phyloP scores from a whole-genome alignment of 2,888 invertebrate species.

The Drosophila lutescens region DNA sequence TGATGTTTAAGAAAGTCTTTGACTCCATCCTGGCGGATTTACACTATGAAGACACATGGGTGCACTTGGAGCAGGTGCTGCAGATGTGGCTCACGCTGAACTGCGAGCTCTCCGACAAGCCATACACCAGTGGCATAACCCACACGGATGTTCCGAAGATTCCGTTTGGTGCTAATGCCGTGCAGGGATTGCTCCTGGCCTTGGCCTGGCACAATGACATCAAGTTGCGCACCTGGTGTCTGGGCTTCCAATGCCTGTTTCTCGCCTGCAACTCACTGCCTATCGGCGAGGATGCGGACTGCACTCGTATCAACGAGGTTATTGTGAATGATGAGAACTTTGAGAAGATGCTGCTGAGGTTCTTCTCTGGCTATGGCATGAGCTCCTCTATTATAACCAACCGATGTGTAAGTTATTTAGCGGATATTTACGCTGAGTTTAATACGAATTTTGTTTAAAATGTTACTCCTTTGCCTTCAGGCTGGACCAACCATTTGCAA shows the following conservation, averaged over 20 bases:
- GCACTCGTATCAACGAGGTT: conserved; percentile 85
- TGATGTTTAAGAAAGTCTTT: conserved; percentile 89
- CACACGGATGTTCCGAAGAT: conserved; percentile 87
- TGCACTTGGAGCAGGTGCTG: conserved; percentile 92
- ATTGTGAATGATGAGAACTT: conserved; percentile 88
- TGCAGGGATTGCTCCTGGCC: conserved; percentile 88
- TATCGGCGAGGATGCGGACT: conserved; percentile 76
- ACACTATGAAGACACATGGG: conserved; percentile 88
- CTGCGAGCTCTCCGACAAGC: conserved; percentile 85
- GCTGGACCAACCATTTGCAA: conserved; percentile 91
- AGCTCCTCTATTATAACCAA: conserved; percentile 83
- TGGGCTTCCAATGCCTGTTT: conserved; percentile 89
- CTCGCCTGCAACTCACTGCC: conserved; percentile 88
- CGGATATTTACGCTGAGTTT: not conserved
- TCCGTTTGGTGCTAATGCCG: conserved; percentile 87
- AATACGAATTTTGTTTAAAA: too few species aligned
- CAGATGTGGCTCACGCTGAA: conserved; percentile 95
- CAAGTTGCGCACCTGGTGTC: conserved; percentile 90
- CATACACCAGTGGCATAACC: conserved; percentile 85
- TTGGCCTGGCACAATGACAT: conserved; percentile 88
- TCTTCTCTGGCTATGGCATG: conserved; percentile 88
- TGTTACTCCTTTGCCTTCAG: conserved; percentile 81
- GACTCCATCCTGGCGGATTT: conserved; percentile 89
- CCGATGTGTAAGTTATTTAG: conserved; percentile 80
- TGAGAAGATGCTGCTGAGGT: conserved; percentile 87